phyloP scores from a whole-genome alignment of 2,888 invertebrate genomes.

The Sympetrum striolatum region DNA sequence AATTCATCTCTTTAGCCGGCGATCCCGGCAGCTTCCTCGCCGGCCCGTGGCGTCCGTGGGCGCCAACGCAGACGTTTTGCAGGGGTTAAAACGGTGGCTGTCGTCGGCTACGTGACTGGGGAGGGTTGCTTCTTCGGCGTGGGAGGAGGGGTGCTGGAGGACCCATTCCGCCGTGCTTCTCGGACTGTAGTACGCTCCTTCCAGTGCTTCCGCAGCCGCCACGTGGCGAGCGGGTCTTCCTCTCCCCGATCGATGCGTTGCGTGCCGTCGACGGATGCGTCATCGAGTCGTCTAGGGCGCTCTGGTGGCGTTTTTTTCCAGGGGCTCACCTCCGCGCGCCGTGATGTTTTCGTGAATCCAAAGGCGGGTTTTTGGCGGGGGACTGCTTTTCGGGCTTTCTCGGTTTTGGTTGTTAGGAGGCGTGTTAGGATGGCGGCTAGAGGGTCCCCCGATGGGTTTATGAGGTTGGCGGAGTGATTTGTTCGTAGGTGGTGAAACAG shows the following conservation, averaged over 20 bases:
- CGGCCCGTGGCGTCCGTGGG: background rate
- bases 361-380: background rate
- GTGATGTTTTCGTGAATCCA: background rate
- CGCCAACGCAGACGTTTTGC: background rate
- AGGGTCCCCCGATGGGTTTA: too few relatives aligned
- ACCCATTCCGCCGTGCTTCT: too few relatives aligned
- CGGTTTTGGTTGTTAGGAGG: too few relatives aligned
- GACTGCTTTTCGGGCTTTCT: too few relatives aligned
- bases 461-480: too few relatives aligned
- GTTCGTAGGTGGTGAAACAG: background rate
- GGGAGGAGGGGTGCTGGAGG: background rate
- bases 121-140: background rate
- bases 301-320: background rate
- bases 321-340: too few relatives aligned
- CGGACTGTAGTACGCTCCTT: background rate
- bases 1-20: background rate
- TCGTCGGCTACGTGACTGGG: background rate
- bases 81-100: background rate
- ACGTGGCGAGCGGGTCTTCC: background rate
- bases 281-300: background rate
- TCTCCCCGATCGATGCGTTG: constrained; percentile 13
- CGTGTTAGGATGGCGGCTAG: too few relatives aligned
- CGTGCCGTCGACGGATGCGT: background rate
- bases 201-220: background rate
- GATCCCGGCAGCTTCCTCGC: background rate